Evolutionary conservation across 2,888 invertebrate species (phyloP).

Genomic region (Mythimna albipuncta): DNA sequence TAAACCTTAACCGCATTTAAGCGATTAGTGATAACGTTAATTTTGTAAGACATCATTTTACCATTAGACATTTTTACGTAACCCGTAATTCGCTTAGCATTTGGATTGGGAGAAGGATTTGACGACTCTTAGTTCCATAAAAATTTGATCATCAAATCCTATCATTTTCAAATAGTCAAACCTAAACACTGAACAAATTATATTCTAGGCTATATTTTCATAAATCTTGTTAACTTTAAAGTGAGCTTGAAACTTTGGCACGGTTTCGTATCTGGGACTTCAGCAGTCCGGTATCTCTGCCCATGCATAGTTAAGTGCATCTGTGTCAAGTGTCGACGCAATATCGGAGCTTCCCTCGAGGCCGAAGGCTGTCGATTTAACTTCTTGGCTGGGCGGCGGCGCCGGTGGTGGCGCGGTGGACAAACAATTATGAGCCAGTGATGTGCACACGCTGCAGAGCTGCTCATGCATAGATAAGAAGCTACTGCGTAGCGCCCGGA

Average conservation of each 20-base stretch:
- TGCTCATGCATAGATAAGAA: conserved; percentile 82
- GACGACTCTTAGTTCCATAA: not conserved
- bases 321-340: conserved; percentile 86
- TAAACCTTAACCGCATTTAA: too few species aligned
- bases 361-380: conserved; percentile 76
- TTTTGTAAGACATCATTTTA: too few species aligned
- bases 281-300: conserved; percentile 81
- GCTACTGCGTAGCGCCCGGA: conserved; percentile 72
- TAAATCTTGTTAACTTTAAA: conserved; percentile 74
- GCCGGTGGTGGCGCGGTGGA: conserved; percentile 46
- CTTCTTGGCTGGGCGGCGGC: conserved; percentile 75
- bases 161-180: not conserved
- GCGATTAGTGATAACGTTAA: too few species aligned
- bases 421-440: conserved; percentile 69
- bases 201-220: not conserved
- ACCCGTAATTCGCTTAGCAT: too few species aligned
- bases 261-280: conserved; percentile 80
- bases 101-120: too few species aligned
- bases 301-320: conserved; percentile 89
- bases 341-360: conserved; percentile 81
- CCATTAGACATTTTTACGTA: too few species aligned
- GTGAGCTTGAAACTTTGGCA: conserved; percentile 78
- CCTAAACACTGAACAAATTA: not conserved
- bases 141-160: not conserved
- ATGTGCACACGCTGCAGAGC: conserved; percentile 68